These are phyloP conservation scores for Callocephalon fimbriatum DNA, from an alignment of 2,113 vertebrate species.

Conservation along the genomic window DNA sequence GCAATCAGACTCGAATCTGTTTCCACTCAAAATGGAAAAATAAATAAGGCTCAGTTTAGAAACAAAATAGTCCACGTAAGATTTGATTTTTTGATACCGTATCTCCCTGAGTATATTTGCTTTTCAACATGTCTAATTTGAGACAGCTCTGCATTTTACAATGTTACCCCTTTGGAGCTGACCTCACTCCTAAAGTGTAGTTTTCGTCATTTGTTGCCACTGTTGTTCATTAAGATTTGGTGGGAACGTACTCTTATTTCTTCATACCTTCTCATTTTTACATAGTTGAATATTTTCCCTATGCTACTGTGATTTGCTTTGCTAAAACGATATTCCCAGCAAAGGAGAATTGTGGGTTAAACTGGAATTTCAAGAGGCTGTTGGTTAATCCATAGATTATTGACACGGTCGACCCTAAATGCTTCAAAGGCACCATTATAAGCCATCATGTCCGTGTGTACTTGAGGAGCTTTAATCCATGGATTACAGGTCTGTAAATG, in stretches of 20 bases:
- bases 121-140: constrained; percentile 30
- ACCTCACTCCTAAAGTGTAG: not conserved
- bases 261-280: not conserved
- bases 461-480: not conserved
- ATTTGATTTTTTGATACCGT: not conserved
- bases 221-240: not conserved
- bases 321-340: not conserved
- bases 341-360: not conserved
- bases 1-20: not conserved
- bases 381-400: constrained; percentile 3
- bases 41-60: constrained; percentile 11
- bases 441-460: not conserved
- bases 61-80: constrained; percentile 11
- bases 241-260: not conserved
- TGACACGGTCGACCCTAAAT: not conserved
- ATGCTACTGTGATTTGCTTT: constrained; percentile 20
- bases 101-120: not conserved
- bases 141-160: constrained; percentile 5
- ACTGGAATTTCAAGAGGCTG: not conserved
- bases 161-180: not conserved
- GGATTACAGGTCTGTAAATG: not conserved
- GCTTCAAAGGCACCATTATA: constrained; percentile 1
- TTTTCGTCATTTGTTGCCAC: not conserved
- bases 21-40: constrained; percentile 35
- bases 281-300: not conserved